Percentiles rank a stretch among this genome's conserved stretches.
phyloP scores from a whole-genome alignment of 2,797 vertebrate genomes.

The Ctenosaura bakeri region DNA sequence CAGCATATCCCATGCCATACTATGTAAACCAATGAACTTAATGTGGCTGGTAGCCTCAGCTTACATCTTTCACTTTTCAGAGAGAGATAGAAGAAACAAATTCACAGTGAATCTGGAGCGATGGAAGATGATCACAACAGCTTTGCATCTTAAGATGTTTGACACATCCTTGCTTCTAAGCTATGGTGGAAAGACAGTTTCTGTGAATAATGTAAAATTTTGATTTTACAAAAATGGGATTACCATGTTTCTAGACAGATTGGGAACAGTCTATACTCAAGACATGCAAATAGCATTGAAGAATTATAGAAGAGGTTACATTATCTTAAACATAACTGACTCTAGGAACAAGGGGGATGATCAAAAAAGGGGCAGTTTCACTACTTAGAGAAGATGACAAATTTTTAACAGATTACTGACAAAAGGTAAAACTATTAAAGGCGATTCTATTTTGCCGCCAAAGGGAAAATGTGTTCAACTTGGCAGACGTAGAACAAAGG shows the following conservation, averaged over 20 bases:
- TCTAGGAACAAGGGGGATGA: neutral
- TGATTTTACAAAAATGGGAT: neutral
- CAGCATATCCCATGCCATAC: neutral
- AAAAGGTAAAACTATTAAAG: neutral
- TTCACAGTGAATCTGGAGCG: neutral
- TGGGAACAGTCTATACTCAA: neutral
- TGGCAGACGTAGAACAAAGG: neutral
- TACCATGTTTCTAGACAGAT: neutral
- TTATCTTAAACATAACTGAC: neutral
- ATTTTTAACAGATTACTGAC: neutral
- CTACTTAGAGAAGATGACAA: neutral
- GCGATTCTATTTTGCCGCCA: neutral
- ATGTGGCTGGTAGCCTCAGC: neutral
- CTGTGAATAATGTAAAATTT: neutral
- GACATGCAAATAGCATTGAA: neutral
- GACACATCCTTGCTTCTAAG: neutral
- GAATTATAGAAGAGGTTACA: neutral
- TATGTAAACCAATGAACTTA: neutral
- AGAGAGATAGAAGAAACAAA: slow-evolving; percentile 11
- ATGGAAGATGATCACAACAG: neutral
- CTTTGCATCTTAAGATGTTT: neutral
- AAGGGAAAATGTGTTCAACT: neutral
- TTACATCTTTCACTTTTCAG: neutral
- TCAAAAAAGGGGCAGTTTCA: neutral
- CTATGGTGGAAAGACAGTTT: neutral